Evolutionary conservation across 1,140 invertebrate species (phyloP).

Genomic region (Drosophila miranda): DNA sequence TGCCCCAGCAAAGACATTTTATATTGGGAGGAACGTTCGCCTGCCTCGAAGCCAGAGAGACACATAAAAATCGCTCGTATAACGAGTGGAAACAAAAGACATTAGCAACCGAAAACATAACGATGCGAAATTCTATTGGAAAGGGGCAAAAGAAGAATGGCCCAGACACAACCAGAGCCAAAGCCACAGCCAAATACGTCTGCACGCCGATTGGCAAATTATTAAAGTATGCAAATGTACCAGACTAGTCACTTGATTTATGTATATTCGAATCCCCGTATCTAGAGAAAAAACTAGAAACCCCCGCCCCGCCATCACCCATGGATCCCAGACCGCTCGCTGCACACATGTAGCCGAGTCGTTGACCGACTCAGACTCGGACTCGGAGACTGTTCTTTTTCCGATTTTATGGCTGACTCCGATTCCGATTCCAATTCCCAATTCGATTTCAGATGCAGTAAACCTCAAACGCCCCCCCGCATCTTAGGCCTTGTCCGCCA

Average conservation of each 20-base stretch:
- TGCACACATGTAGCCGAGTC: no score
- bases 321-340: no score
- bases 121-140: slow-evolving; percentile 7
- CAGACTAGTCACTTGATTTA: slow-evolving; percentile 38
- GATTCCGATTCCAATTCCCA: slow-evolving; percentile 12
- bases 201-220: slow-evolving; percentile 47
- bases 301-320: no score
- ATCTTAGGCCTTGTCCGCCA: neutral
- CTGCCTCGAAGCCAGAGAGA: slow-evolving; percentile 22
- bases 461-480: neutral
- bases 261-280: slow-evolving; percentile 16
- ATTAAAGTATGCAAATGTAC: slow-evolving; percentile 76
- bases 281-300: no score
- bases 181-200: neutral
- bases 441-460: slow-evolving; percentile 21
- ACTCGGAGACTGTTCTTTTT: no score
- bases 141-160: slow-evolving; percentile 17
- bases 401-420: slow-evolving; percentile 1
- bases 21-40: slow-evolving; percentile 51
- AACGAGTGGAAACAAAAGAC: slow-evolving; percentile 53
- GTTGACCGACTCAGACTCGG: no score
- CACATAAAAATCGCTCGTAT: slow-evolving; percentile 49
- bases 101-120: slow-evolving; percentile 22
- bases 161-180: no score
- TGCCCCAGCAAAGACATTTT: slow-evolving; percentile 72